Evolutionary conservation across 2,797 vertebrate genomes (phyloP).

Genomic region (Holocentrus rufus): DNA sequence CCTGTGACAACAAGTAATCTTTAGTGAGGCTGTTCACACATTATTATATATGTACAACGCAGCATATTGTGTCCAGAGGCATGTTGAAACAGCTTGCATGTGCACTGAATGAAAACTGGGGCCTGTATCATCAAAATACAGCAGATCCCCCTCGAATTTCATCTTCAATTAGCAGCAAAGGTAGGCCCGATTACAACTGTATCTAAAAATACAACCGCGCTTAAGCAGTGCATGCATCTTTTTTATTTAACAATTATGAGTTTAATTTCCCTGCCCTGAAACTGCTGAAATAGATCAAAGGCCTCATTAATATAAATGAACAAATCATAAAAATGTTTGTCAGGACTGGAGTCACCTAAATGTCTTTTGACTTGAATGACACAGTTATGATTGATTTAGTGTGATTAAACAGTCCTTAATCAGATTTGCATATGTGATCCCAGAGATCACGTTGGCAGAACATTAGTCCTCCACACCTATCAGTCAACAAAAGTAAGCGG

Average conservation of each 20-base stretch:
- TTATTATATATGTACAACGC: not conserved
- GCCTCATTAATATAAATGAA: slow-evolving; percentile 50
- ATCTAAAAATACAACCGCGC: slow-evolving; percentile 45
- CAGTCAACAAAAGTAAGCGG: not conserved
- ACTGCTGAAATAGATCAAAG: slow-evolving; percentile 56
- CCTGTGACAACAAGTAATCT: too few relatives aligned
- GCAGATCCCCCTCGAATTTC: not conserved
- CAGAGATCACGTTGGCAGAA: slow-evolving; percentile 12
- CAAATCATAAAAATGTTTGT: slow-evolving; percentile 47
- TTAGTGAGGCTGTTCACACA: not conserved
- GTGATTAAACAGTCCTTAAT: slow-evolving; percentile 46
- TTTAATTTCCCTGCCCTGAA: slow-evolving; percentile 51
- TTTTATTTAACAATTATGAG: slow-evolving; percentile 44
- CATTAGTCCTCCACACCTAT: not conserved
- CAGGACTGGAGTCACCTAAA: not conserved
- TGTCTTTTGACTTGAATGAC: slow-evolving; percentile 38
- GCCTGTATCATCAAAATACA: too few relatives aligned
- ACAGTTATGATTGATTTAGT: slow-evolving; percentile 33
- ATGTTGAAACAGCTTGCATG: too few relatives aligned
- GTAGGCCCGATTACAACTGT: slow-evolving; percentile 34
- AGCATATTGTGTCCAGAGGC: too few relatives aligned
- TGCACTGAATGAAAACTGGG: too few relatives aligned
- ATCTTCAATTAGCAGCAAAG: slow-evolving; percentile 26
- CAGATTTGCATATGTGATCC: slow-evolving; percentile 38
- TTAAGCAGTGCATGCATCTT: slow-evolving; percentile 29